Conservation (phyloP, 2,888 invertebrate genomes). For the Ceramica pisi region DNA sequence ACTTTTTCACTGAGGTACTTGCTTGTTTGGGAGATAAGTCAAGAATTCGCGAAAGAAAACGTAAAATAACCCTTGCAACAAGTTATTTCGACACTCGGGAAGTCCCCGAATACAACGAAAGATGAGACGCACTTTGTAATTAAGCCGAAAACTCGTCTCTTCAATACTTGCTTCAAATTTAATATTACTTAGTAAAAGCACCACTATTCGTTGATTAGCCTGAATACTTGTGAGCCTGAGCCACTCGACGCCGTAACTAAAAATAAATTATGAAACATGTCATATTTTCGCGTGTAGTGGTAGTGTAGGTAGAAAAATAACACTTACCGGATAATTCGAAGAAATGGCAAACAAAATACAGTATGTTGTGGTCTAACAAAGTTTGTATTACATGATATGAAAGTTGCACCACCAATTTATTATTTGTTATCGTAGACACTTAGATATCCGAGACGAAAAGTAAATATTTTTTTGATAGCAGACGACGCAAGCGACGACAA, state of each 20-base stretch:
- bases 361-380: constrained; percentile 22
- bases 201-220: constrained; percentile 19
- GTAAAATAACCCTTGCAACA: constrained; percentile 18
- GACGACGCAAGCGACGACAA: constrained; percentile 37
- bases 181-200: constrained; percentile 26
- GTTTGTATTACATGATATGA: constrained; percentile 42
- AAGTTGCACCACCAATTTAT: constrained; percentile 39
- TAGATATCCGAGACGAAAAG: constrained; percentile 33
- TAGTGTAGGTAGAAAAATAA: constrained; percentile 63
- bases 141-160: constrained; percentile 11
- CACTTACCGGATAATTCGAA: constrained; percentile 58
- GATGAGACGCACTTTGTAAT: constrained; percentile 40
- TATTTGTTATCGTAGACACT: constrained; percentile 45
- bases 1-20: constrained; percentile 14
- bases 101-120: constrained; percentile 43
- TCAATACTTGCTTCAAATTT: background rate
- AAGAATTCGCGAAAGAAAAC: constrained; percentile 12
- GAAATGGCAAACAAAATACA: constrained; percentile 48
- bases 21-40: constrained; percentile 11
- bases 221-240: constrained; percentile 32
- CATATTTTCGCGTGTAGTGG: constrained; percentile 60
- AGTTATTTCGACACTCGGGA: constrained; percentile 37
- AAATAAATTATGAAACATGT: constrained; percentile 70
- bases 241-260: constrained; percentile 61
- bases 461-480: constrained; percentile 60